Percentiles rank a stretch among this genome's conserved stretches.
These are phyloP conservation scores for Scortum barcoo DNA, from an alignment of 2,113 vertebrate species.

Conservation along the genomic window DNA sequence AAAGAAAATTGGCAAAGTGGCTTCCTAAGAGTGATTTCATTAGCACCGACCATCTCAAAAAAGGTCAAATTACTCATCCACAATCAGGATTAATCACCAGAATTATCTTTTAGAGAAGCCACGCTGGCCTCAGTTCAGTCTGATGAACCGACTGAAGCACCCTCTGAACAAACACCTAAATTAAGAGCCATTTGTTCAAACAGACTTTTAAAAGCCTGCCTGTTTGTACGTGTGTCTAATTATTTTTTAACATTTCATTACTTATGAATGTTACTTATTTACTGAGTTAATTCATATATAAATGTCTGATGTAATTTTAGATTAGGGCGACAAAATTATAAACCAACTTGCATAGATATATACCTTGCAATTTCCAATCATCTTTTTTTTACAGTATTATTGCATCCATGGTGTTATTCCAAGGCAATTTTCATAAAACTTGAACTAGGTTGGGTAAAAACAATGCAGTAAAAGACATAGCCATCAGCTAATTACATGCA, in stretches of 20 bases:
- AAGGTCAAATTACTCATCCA: background rate
- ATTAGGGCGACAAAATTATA: background rate
- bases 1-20: background rate
- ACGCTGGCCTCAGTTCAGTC: background rate
- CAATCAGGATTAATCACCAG: background rate
- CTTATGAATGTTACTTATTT: background rate
- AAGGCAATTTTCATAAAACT: conserved; percentile 4
- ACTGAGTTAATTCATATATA: background rate
- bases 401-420: conserved; percentile 20
- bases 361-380: conserved; percentile 23
- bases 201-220: background rate
- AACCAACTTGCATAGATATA: conserved; percentile 64
- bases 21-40: background rate
- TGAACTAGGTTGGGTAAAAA: background rate
- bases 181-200: background rate
- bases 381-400: background rate
- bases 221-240: background rate
- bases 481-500: conserved; percentile 6
- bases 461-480: background rate
- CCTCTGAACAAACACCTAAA: background rate
- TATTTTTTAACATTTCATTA: background rate
- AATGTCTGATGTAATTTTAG: background rate
- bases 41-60: background rate
- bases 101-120: background rate
- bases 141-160: background rate